A percentile compares a stretch with the other conserved stretches of the same genome.
These are phyloP conservation scores for Scatophagus argus DNA, from an alignment of 2,113 vertebrate genomes.

Conservation along the genomic window DNA sequence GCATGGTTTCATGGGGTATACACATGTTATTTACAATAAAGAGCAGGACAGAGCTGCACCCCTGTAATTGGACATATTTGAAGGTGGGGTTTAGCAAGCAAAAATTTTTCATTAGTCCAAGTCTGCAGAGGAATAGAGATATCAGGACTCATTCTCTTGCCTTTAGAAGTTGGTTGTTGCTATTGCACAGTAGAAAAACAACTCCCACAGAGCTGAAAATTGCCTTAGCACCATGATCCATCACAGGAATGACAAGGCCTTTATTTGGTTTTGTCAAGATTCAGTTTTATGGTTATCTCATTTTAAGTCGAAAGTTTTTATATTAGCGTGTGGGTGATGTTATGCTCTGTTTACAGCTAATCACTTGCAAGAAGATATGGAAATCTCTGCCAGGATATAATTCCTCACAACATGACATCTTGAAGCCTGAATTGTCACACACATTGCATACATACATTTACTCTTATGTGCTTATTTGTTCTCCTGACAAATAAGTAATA, in stretches of 20 bases:
- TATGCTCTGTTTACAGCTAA: slow-evolving; percentile 8
- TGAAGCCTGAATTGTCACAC: neutral
- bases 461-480: neutral
- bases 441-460: too few relatives aligned
- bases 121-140: neutral
- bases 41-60: too few relatives aligned
- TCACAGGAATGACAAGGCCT: neutral
- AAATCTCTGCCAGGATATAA: slow-evolving; percentile 11
- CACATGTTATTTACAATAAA: too few relatives aligned
- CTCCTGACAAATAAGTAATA: neutral
- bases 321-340: neutral
- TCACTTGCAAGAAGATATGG: neutral
- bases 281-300: slow-evolving; percentile 13
- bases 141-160: neutral
- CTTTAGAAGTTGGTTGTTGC: neutral
- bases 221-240: slow-evolving; percentile 1
- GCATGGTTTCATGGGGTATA: too few relatives aligned
- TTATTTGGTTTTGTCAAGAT: slow-evolving; percentile 33
- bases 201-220: neutral
- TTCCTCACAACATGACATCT: neutral
- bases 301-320: slow-evolving; percentile 1
- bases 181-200: slow-evolving; percentile 16
- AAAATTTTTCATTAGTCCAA: neutral
- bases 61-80: neutral
- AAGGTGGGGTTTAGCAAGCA: neutral